A percentile compares a stretch with the other conserved stretches of the same genome.
Conservation (phyloP, 2,888 invertebrate species). For the Drosophila paranaensis region DNA sequence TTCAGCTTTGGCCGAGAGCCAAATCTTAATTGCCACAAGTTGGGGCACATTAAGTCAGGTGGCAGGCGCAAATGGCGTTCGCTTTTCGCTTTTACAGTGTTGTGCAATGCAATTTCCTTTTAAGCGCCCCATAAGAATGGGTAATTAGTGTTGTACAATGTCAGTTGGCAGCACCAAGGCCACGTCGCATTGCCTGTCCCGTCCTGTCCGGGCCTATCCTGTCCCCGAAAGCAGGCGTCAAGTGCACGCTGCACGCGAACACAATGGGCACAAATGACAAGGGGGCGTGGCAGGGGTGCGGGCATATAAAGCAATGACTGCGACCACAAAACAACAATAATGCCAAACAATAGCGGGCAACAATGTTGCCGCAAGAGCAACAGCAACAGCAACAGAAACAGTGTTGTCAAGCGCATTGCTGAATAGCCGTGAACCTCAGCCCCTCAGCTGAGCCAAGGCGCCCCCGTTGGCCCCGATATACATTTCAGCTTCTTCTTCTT, state of each 20-base stretch:
- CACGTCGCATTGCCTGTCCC: constrained; percentile 22
- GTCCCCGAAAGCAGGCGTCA: constrained; percentile 32
- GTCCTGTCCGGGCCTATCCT: constrained; percentile 26
- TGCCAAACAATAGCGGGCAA: constrained; percentile 37
- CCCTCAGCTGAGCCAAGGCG: constrained; percentile 5
- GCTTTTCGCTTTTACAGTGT: constrained; percentile 14
- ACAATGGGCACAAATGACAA: neutral
- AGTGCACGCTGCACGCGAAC: constrained; percentile 25
- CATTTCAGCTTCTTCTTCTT: neutral
- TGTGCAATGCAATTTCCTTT: constrained; percentile 23
- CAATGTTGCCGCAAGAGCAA: constrained; percentile 37
- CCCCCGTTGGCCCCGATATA: constrained; percentile 5
- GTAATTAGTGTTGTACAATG: constrained; percentile 58
- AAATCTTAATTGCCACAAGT: constrained; percentile 5
- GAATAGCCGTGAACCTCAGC: constrained; percentile 28
- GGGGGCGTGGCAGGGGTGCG: neutral
- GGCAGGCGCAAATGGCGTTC: neutral
- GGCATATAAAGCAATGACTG: constrained; percentile 10
- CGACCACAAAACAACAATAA: constrained; percentile 50
- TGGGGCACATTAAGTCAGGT: neutral
- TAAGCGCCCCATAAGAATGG: constrained; percentile 35
- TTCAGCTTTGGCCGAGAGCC: neutral
- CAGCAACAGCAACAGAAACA: constrained; percentile 38
- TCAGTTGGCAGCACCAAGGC: constrained; percentile 34
- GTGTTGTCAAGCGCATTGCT: constrained; percentile 54